Conservation (phyloP, 1,140 invertebrate species). For the Aphis gossypii region DNA sequence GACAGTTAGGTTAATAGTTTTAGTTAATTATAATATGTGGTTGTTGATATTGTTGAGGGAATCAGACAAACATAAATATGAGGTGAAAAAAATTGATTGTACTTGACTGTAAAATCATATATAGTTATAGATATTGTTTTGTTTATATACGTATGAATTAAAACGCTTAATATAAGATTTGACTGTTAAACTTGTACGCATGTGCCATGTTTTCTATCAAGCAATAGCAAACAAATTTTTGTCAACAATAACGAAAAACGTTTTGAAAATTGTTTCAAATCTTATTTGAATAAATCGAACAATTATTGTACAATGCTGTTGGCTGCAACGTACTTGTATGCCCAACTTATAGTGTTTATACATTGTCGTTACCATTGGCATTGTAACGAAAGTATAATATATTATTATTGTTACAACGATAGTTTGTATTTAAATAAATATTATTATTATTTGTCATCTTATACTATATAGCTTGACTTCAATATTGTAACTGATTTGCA, state of each 20-base stretch:
- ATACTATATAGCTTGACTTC: neutral
- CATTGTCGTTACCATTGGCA: neutral
- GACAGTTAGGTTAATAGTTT: too few species aligned
- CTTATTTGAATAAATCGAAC: neutral
- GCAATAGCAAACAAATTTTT: too few species aligned
- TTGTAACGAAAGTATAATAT: neutral
- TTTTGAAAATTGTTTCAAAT: neutral
- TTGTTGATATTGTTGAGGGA: too few species aligned
- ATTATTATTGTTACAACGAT: neutral
- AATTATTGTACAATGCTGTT: neutral
- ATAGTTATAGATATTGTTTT: too few species aligned
- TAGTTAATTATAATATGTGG: too few species aligned
- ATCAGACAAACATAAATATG: too few species aligned
- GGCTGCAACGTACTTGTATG: neutral
- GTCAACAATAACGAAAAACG: neutral
- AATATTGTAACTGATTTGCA: neutral
- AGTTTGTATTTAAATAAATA: neutral
- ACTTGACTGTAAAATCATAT: too few species aligned
- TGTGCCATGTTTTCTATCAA: neutral
- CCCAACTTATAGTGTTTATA: neutral
- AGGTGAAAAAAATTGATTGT: too few species aligned
- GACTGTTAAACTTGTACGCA: neutral
- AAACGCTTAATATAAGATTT: neutral
- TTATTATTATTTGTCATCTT: conserved; percentile 28
- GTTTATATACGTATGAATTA: too few species aligned